Percentiles rank a stretch among this genome's conserved stretches.
These are phyloP conservation scores for Bolinopsis microptera DNA, from an alignment of 37 sponge, comb jelly and placozoan species.

Conservation along the genomic window DNA sequence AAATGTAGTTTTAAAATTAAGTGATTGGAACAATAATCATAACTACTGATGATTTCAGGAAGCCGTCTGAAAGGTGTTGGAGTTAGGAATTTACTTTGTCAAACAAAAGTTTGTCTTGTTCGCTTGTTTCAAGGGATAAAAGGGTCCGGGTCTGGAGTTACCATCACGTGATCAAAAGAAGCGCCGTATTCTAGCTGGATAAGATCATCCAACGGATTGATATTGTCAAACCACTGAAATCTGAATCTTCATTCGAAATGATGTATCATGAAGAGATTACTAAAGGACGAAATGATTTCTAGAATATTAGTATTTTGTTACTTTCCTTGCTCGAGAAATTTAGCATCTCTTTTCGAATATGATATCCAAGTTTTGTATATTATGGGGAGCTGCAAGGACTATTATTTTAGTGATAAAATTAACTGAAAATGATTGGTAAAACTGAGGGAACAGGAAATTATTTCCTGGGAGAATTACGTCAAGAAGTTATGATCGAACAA, in stretches of 20 bases:
- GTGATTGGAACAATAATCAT: no score
- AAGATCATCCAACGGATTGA: no score
- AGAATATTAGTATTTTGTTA: background rate
- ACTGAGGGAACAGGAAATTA: no score
- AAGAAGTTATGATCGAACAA: no score
- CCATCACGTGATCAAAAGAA: background rate
- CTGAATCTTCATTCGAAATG: background rate
- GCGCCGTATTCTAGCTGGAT: background rate
- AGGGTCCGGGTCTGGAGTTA: background rate
- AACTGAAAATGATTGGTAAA: no score
- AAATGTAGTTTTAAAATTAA: no score
- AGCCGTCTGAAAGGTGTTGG: background rate
- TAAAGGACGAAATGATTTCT: background rate
- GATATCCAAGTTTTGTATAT: background rate
- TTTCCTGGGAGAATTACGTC: no score
- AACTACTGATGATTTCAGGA: no score
- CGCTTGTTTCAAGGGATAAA: background rate
- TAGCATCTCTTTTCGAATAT: background rate
- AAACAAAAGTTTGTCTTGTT: background rate
- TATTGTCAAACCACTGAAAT: no score
- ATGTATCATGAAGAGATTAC: background rate
- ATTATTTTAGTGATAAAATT: no score
- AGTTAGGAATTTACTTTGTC: background rate
- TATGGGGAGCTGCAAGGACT: background rate
- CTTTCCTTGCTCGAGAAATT: background rate